Percentiles rank a stretch among this genome's conserved stretches.
These are phyloP conservation scores for Tragelaphus strepsiceros DNA, from an alignment of 2,113 vertebrate species.

Conservation along the genomic window DNA sequence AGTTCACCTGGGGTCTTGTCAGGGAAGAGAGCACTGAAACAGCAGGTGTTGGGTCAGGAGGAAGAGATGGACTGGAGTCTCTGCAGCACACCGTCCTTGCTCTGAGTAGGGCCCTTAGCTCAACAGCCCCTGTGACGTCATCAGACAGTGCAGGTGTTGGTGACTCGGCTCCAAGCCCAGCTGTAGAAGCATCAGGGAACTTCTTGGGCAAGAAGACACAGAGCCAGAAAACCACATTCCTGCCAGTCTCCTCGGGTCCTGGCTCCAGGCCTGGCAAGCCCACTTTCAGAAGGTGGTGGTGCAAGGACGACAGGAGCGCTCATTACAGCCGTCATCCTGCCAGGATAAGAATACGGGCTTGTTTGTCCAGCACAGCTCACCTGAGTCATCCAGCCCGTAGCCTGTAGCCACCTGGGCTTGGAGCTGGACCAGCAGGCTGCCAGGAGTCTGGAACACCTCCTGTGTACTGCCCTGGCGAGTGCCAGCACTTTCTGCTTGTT, in stretches of 20 bases:
- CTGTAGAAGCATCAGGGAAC: constrained; percentile 19
- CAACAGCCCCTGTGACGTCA: background rate
- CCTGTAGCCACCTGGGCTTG: constrained; percentile 29
- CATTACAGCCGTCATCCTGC: constrained; percentile 44
- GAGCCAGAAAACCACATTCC: constrained; percentile 47
- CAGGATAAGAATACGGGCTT: background rate
- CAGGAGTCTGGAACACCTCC: background rate
- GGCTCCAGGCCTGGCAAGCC: background rate
- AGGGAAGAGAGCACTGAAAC: background rate
- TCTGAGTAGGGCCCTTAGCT: background rate
- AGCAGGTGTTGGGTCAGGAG: background rate
- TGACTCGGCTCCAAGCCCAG: background rate
- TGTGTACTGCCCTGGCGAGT: accelerated
- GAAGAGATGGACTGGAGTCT: background rate
- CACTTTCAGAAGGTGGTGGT: background rate
- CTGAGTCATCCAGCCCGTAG: constrained; percentile 59
- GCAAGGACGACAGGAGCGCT: background rate
- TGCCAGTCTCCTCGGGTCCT: background rate
- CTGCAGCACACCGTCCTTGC: background rate
- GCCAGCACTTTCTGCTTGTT: background rate
- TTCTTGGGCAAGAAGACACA: constrained; percentile 30
- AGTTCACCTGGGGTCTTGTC: background rate
- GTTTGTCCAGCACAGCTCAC: constrained; percentile 52
- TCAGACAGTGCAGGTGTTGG: background rate
- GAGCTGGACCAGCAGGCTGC: background rate